Percentiles rank a stretch among this genome's conserved stretches.
Conservation (phyloP, 2,797 vertebrate genomes). For the Loris lydekkerianus region DNA sequence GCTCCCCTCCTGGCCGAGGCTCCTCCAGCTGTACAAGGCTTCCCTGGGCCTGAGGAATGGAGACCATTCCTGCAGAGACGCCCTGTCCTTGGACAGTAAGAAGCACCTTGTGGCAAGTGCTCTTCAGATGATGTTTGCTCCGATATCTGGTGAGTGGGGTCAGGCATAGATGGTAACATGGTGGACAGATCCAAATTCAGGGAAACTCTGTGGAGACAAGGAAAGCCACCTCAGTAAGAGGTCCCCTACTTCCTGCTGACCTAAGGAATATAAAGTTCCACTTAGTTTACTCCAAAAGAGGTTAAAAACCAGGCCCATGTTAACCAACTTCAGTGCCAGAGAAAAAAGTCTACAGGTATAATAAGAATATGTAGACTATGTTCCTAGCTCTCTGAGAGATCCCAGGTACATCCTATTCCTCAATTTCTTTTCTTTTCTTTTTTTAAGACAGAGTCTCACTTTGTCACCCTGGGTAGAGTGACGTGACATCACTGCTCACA, state of each 20-base stretch:
- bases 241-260: background rate
- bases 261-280: background rate
- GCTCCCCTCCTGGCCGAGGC: background rate
- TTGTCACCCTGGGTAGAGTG: background rate
- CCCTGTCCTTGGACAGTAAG: constrained; percentile 69
- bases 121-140: constrained; percentile 90
- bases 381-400: background rate
- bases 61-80: constrained; percentile 84
- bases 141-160: constrained; percentile 80
- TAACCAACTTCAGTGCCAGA: background rate
- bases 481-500: background rate
- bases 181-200: constrained; percentile 90
- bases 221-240: constrained; percentile 53
- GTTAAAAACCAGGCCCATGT: background rate
- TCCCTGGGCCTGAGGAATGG: constrained; percentile 84
- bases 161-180: constrained; percentile 83
- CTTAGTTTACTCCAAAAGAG: background rate
- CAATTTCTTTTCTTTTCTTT: background rate
- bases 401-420: background rate
- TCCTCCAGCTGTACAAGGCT: constrained; percentile 50
- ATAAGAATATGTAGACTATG: background rate
- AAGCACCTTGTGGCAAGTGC: constrained; percentile 83
- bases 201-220: constrained; percentile 90
- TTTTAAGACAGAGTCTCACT: background rate
- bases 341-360: background rate